These are phyloP conservation scores for Uropsilus gracilis DNA, from an alignment of 2,113 vertebrate genomes.

Conservation along the genomic window DNA sequence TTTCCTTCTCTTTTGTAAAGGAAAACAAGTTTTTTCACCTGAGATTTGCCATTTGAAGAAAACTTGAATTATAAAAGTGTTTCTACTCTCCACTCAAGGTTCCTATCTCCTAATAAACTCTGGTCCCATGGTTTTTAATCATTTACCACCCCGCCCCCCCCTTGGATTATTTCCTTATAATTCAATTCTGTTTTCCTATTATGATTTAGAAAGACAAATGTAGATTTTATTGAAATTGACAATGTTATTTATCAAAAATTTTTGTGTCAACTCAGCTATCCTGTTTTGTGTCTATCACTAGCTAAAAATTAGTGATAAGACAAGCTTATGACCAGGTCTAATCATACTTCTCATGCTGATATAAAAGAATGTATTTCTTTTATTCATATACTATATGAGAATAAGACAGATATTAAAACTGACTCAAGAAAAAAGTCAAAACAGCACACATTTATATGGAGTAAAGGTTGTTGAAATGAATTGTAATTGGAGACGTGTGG, in stretches of 20 bases:
- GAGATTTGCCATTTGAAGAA: background rate
- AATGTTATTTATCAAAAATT: background rate
- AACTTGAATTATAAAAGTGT: background rate
- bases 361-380: background rate
- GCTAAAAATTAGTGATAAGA: background rate
- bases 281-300: background rate
- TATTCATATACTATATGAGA: background rate
- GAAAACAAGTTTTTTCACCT: background rate
- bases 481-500: background rate
- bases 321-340: background rate
- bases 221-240: background rate
- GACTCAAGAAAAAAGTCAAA: background rate
- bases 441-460: background rate
- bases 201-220: background rate
- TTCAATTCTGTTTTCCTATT: background rate
- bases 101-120: background rate
- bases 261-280: background rate
- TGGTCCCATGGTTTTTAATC: background rate
- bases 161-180: background rate
- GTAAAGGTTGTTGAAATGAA: background rate
- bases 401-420: background rate
- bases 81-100: fast-evolving
- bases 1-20: background rate
- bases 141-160: too few relatives aligned
- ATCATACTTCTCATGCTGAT: background rate